Evolutionary conservation across 2,797 vertebrate species (phyloP).

Genomic region (Etheostoma nigrum): DNA sequence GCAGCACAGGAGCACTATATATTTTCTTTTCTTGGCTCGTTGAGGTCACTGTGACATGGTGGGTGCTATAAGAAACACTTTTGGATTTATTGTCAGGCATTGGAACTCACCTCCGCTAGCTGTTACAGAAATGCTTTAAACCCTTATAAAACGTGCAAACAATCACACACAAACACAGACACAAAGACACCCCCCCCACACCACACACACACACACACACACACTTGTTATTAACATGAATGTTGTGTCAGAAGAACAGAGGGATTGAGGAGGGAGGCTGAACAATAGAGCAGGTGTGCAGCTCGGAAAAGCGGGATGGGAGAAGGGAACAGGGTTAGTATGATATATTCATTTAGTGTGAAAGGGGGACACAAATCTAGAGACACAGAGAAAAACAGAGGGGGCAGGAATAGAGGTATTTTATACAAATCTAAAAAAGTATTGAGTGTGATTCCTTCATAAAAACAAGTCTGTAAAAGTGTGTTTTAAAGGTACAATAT

Average conservation of each 20-base stretch:
- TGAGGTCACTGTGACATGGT: conserved; percentile 41
- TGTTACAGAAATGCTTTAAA: conserved; percentile 16
- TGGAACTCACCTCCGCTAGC: conserved; percentile 22
- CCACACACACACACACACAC: no score
- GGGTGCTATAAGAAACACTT: conserved; percentile 59
- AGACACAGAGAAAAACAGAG: conserved; percentile 5
- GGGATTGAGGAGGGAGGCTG: conserved; percentile 24
- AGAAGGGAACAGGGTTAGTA: conserved; percentile 25
- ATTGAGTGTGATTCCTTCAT: background rate
- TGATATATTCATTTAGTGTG: conserved; percentile 56
- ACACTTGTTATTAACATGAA: conserved; percentile 28
- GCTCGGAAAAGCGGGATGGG: conserved; percentile 26
- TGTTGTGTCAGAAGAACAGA: conserved; percentile 32
- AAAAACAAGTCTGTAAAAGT: conserved; percentile 39
- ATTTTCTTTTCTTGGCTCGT: conserved; percentile 36
- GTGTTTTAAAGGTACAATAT: conserved; percentile 18
- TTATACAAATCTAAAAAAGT: background rate
- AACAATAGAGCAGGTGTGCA: conserved; percentile 70
- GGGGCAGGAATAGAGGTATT: background rate
- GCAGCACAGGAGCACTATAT: conserved; percentile 48
- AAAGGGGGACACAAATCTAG: conserved; percentile 13
- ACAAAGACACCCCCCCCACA: no score
- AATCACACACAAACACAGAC: conserved; percentile 9
- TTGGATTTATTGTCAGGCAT: conserved; percentile 23
- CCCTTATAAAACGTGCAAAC: conserved; percentile 28